These are phyloP conservation scores for Nyctibius grandis DNA, from an alignment of 2,797 vertebrate species.

Conservation along the genomic window DNA sequence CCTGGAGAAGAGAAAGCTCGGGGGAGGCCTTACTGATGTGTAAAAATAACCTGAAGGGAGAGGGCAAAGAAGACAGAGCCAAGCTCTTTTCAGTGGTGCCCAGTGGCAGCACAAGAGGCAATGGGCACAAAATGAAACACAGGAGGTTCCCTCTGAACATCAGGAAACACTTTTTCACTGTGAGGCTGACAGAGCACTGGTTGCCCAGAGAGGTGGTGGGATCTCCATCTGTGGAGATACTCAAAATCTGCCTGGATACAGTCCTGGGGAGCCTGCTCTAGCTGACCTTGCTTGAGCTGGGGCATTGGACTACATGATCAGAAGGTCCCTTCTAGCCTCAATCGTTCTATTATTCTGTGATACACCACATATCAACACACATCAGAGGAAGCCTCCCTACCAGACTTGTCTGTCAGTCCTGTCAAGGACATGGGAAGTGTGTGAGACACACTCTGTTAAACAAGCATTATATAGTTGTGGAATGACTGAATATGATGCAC, in stretches of 20 bases:
- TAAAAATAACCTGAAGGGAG: background rate
- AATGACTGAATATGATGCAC: background rate
- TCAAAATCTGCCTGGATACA: background rate
- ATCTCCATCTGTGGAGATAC: background rate
- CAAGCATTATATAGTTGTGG: background rate
- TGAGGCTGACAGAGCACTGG: background rate
- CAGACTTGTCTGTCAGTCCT: background rate
- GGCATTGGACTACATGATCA: background rate
- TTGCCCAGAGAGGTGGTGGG: background rate
- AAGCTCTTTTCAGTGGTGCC: background rate
- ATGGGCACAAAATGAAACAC: background rate
- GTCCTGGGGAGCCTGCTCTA: background rate
- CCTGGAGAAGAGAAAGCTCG: background rate
- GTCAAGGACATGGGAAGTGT: background rate
- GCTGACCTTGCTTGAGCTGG: background rate
- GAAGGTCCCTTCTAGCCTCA: background rate
- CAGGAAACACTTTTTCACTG: background rate
- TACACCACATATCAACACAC: background rate
- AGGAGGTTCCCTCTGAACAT: background rate
- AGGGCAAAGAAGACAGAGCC: background rate
- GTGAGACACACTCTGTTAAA: rapidly evolving
- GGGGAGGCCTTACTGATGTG: background rate
- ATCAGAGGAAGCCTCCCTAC: background rate
- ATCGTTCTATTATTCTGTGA: background rate
- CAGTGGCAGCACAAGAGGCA: background rate